These are phyloP conservation scores for Terebella lapidaria DNA, from an alignment of 2,888 invertebrate species.

Conservation along the genomic window DNA sequence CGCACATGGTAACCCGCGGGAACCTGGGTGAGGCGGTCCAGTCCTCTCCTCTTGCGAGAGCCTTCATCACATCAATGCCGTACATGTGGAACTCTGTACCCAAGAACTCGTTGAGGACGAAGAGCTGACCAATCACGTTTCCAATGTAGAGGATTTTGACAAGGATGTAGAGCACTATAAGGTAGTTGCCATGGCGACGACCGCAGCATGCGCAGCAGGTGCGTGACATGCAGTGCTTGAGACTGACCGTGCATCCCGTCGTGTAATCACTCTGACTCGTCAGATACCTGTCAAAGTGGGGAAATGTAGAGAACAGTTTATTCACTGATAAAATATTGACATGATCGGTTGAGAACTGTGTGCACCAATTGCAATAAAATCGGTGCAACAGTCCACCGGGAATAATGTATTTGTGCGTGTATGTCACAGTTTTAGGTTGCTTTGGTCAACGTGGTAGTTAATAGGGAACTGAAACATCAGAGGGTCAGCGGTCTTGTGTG, in stretches of 20 bases:
- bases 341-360: no score
- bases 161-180: constrained; percentile 55
- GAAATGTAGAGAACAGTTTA: no score
- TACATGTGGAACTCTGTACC: constrained; percentile 25
- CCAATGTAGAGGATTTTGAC: constrained; percentile 50
- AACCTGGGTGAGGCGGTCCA: constrained; percentile 49
- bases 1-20: constrained; percentile 53
- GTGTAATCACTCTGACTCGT: constrained; percentile 24
- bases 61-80: constrained; percentile 55
- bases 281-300: constrained; percentile 28
- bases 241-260: constrained; percentile 46
- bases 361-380: no score
- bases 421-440: no score
- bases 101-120: constrained; percentile 26
- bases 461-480: no score
- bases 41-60: constrained; percentile 50
- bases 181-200: constrained; percentile 54
- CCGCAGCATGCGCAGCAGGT: constrained; percentile 50
- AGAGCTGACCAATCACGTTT: constrained; percentile 46
- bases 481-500: no score
- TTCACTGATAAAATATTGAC: no score
- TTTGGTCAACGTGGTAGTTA: no score
- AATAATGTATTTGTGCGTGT: no score
- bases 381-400: no score
- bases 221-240: constrained; percentile 48